A percentile compares a stretch with the other conserved stretches of the same genome.
Evolutionary conservation across 2,797 vertebrate species (phyloP).

Genomic region (Sebastes iracundus): DNA sequence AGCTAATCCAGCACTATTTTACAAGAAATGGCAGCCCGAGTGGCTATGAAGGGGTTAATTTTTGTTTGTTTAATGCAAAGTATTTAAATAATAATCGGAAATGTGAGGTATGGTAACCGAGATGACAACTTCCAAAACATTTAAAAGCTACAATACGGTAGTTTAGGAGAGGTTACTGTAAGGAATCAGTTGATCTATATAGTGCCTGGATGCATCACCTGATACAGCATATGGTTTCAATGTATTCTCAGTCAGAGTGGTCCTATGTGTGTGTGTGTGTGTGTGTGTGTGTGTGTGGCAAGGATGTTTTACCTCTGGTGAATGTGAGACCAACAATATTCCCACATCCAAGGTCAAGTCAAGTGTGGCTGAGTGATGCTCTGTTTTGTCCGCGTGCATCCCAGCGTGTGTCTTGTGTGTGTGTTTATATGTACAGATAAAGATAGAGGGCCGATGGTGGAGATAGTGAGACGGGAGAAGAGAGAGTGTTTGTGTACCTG

Average conservation of each 20-base stretch:
- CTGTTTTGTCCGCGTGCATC: conserved; percentile 38
- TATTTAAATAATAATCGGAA: background rate
- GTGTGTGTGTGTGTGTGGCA: conserved; percentile 32
- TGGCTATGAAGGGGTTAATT: background rate
- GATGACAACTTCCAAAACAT: background rate
- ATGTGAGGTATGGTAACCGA: background rate
- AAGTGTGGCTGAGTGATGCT: conserved; percentile 52
- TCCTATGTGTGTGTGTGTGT: background rate
- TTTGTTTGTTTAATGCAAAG: background rate
- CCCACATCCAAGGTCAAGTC: conserved; percentile 72
- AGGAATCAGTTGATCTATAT: background rate
- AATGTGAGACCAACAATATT: conserved; percentile 70
- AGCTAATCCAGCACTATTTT: conserved; percentile 47
- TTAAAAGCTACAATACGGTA: background rate
- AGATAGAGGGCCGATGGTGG: conserved; percentile 2
- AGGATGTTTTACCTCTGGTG: conserved; percentile 65
- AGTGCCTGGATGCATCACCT: conserved; percentile 10
- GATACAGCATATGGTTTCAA: conserved; percentile 18
- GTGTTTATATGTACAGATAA: conserved; percentile 1
- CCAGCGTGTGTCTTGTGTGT: conserved; percentile 15
- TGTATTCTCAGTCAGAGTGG: conserved; percentile 27
- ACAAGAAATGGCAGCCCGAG: conserved; percentile 10
- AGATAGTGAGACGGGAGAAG: conserved; percentile 11
- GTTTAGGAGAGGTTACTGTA: background rate
- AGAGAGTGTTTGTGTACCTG: conserved; percentile 75